These are phyloP conservation scores for Sisyra terminalis DNA, from an alignment of 2,888 invertebrate species.

Conservation along the genomic window DNA sequence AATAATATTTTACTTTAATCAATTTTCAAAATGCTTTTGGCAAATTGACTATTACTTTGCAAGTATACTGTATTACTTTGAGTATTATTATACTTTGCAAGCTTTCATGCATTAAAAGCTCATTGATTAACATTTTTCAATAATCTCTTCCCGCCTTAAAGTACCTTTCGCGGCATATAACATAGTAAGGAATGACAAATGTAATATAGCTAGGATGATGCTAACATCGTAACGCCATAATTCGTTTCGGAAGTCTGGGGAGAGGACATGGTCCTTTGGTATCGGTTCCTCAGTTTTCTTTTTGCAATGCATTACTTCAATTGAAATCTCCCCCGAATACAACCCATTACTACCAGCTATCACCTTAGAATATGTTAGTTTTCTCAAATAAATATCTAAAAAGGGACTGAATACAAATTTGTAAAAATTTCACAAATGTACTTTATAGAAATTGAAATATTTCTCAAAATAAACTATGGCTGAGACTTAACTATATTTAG, in stretches of 20 bases:
- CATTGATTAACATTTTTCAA: constrained; percentile 40
- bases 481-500: too few species aligned
- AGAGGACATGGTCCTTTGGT: neutral
- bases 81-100: too few species aligned
- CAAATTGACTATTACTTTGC: constrained; percentile 47
- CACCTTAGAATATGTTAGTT: too few species aligned
- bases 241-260: constrained; percentile 19
- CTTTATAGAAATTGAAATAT: too few species aligned
- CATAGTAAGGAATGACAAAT: constrained; percentile 40
- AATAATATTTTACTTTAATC: constrained; percentile 25
- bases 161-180: constrained; percentile 46
- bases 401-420: too few species aligned
- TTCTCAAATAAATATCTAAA: too few species aligned
- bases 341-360: too few species aligned
- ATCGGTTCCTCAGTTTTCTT: too few species aligned
- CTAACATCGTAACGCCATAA: constrained; percentile 40
- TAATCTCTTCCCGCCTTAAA: constrained; percentile 30
- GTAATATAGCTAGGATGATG: constrained; percentile 41
- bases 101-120: constrained; percentile 40
- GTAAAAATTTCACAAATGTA: too few species aligned
- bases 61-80: constrained; percentile 45
- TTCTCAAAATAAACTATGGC: too few species aligned
- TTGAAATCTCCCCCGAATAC: too few species aligned
- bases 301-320: too few species aligned
- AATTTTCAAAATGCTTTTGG: constrained; percentile 32